Conservation (phyloP, 2,113 vertebrate genomes). For the Petaurus breviceps region DNA sequence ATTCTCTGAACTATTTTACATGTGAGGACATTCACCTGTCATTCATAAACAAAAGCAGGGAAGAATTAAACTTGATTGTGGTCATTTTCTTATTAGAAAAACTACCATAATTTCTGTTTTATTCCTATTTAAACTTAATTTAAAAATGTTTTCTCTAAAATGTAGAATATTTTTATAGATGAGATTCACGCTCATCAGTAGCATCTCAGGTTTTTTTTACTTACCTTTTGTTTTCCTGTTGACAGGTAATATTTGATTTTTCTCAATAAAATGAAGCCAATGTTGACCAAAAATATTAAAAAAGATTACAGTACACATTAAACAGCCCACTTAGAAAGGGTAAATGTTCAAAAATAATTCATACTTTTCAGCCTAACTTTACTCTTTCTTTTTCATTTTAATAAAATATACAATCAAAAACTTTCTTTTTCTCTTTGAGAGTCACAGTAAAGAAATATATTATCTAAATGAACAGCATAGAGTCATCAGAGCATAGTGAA, state of each 20-base stretch:
- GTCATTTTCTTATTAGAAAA: constrained; percentile 66
- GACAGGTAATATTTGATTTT: constrained; percentile 46
- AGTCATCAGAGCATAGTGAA: constrained; percentile 33
- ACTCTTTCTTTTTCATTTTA: constrained; percentile 45
- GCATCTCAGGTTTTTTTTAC: background rate
- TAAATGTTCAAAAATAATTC: constrained; percentile 33
- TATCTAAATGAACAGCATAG: constrained; percentile 50
- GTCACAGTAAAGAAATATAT: constrained; percentile 51
- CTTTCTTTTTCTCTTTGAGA: constrained; percentile 64
- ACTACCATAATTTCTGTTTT: constrained; percentile 19
- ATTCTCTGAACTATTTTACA: constrained; percentile 46
- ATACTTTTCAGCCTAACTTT: constrained; percentile 39
- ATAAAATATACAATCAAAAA: constrained; percentile 42
- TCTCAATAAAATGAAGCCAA: constrained; percentile 51
- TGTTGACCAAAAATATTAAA: constrained; percentile 42
- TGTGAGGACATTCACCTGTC: background rate
- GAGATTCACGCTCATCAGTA: background rate
- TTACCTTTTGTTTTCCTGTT: constrained; percentile 24
- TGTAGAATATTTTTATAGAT: constrained; percentile 45
- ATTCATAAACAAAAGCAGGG: constrained; percentile 56
- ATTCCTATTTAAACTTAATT: background rate
- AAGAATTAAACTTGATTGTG: constrained; percentile 53
- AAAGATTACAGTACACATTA: constrained; percentile 28
- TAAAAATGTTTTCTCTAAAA: constrained; percentile 48
- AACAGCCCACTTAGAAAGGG: constrained; percentile 43